Conservation (phyloP, 2,113 vertebrate genomes). For the Lepus timidus region DNA sequence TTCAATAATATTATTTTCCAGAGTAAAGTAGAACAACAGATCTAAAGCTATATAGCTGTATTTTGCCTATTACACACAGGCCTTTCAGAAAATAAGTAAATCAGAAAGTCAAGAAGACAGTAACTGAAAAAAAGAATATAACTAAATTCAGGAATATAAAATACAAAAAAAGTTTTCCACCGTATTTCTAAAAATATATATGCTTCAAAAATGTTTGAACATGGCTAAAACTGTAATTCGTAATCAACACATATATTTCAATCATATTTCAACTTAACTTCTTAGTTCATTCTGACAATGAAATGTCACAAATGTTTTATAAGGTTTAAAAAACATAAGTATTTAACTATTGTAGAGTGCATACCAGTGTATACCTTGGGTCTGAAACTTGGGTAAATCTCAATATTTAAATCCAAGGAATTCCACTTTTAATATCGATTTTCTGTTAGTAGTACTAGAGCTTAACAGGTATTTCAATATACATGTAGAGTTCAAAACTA, state of each 20-base stretch:
- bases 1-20: slow-evolving; percentile 24
- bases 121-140: not conserved
- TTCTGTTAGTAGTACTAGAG: not conserved
- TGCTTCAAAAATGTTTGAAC: not conserved
- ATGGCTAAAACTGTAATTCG: not conserved
- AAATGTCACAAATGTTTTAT: not conserved
- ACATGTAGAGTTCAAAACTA: not conserved
- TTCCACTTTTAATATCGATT: not conserved
- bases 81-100: slow-evolving; percentile 13
- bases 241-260: slow-evolving; percentile 2
- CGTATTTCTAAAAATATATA: slow-evolving; percentile 15
- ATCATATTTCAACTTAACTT: not conserved
- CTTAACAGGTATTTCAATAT: not conserved
- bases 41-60: not conserved
- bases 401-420: not conserved
- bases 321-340: not conserved
- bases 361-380: not conserved
- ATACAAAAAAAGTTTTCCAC: not conserved
- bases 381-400: not conserved
- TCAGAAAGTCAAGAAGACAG: not conserved
- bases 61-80: not conserved
- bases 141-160: not conserved
- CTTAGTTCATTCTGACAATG: not conserved
- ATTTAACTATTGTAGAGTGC: not conserved
- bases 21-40: not conserved